These are phyloP conservation scores for Protobothrops flavoviridis DNA, from an alignment of 2,113 vertebrate species.

Conservation along the genomic window DNA sequence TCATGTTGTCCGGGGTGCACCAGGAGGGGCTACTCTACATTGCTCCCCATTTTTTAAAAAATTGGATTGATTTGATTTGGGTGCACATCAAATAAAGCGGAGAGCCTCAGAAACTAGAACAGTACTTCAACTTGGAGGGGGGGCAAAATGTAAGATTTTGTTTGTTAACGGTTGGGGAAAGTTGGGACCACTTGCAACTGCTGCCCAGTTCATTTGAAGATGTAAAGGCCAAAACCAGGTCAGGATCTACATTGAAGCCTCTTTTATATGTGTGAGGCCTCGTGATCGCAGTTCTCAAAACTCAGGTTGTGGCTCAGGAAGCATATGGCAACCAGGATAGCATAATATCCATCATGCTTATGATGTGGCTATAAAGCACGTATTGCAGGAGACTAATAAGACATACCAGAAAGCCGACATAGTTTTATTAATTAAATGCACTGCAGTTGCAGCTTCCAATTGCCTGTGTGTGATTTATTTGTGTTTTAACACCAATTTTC, in stretches of 20 bases:
- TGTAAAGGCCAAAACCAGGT: background rate
- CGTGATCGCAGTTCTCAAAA: background rate
- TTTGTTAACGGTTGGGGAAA: background rate
- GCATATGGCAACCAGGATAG: background rate
- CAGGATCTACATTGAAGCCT: background rate
- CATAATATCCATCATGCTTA: background rate
- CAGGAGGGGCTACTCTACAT: background rate
- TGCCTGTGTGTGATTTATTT: background rate
- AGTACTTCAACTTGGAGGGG: background rate
- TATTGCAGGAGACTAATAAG: background rate
- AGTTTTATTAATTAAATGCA: background rate
- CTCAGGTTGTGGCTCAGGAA: background rate
- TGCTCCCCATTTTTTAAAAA: background rate
- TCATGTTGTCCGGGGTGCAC: background rate
- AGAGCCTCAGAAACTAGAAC: background rate
- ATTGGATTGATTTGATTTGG: background rate
- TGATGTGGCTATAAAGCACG: background rate
- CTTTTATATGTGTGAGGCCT: background rate
- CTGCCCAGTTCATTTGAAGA: background rate
- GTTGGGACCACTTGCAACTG: background rate
- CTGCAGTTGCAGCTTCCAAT: background rate
- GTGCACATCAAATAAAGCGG: background rate
- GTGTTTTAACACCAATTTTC: background rate
- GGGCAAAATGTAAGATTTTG: background rate
- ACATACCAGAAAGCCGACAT: background rate